Evolutionary conservation across 2,797 vertebrate genomes (phyloP).

Genomic region (Chelmon rostratus): DNA sequence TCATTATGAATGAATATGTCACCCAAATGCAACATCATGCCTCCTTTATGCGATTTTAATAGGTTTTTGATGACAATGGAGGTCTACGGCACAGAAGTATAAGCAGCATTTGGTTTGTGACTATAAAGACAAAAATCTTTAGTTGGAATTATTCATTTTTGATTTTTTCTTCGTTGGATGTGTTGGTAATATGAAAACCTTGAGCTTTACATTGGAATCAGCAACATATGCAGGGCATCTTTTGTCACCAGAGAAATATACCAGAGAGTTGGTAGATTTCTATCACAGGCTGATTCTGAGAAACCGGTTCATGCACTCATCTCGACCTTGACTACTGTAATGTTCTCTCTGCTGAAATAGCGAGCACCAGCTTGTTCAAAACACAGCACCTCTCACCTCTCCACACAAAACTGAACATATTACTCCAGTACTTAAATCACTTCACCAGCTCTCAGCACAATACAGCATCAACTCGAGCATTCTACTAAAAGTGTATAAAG

Average conservation of each 20-base stretch:
- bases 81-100: neutral
- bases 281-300: slow-evolving; percentile 24
- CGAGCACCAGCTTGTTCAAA: neutral
- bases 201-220: slow-evolving; percentile 2
- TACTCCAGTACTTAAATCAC: neutral
- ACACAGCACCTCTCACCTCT: neutral
- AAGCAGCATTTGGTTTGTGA: neutral
- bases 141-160: neutral
- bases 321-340: slow-evolving; percentile 6
- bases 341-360: slow-evolving; percentile 16
- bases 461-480: neutral
- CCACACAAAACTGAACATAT: slow-evolving; percentile 16
- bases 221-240: neutral
- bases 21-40: slow-evolving; percentile 23
- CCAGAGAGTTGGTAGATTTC: slow-evolving; percentile 22
- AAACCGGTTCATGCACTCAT: slow-evolving; percentile 24
- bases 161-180: slow-evolving; percentile 2
- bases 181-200: neutral
- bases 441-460: neutral
- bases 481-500: neutral
- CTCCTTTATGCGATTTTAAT: slow-evolving; percentile 24
- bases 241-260: slow-evolving; percentile 22
- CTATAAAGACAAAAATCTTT: neutral
- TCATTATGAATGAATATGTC: slow-evolving; percentile 23
- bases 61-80: slow-evolving; percentile 16